Conservation (phyloP, 2,113 vertebrate genomes). For the Nesogale talazaci region DNA sequence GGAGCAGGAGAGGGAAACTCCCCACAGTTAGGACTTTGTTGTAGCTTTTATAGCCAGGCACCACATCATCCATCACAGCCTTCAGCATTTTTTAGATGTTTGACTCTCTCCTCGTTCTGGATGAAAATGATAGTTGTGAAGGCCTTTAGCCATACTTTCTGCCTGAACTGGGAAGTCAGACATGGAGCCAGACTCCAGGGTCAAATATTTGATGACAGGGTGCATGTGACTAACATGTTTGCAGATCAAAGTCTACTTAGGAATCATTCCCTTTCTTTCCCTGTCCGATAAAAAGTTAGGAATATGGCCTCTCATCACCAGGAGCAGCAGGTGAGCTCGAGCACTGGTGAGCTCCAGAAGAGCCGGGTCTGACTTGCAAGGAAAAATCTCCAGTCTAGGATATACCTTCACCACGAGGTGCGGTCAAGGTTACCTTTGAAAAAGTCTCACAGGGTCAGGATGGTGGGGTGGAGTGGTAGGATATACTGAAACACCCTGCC, state of each 20-base stretch:
- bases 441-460: not conserved
- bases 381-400: not conserved
- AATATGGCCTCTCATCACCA: not conserved
- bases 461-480: not conserved
- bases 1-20: not conserved
- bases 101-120: not conserved
- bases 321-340: not conserved
- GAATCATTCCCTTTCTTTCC: too few species aligned
- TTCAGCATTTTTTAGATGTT: constrained; percentile 25
- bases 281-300: not conserved
- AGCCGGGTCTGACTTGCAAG: not conserved
- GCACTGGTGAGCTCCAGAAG: not conserved
- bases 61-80: not conserved
- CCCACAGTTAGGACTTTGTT: not conserved
- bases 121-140: not conserved
- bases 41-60: not conserved
- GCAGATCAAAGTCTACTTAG: constrained; percentile 13
- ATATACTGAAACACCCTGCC: not conserved
- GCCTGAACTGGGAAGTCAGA: constrained; percentile 29
- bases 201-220: not conserved
- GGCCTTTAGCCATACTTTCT: not conserved
- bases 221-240: not conserved
- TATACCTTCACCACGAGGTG: not conserved
- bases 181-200: not conserved
- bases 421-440: constrained; percentile 16